Conservation (phyloP, 2,113 vertebrate species). For the Crotalus helleri region DNA sequence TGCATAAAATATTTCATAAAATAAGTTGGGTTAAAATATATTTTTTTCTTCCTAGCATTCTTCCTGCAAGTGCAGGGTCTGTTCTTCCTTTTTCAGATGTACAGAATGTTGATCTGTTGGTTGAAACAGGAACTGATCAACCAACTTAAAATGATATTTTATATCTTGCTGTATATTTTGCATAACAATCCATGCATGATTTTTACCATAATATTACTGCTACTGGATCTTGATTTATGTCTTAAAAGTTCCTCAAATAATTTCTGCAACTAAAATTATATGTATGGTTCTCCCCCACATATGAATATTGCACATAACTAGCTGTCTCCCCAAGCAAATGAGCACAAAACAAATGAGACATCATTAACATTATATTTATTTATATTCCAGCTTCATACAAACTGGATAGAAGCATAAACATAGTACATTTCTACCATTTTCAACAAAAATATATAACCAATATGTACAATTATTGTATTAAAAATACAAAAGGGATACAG, state of each 20-base stretch:
- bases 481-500: conserved; percentile 99
- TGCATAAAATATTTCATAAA: neutral
- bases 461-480: conserved; percentile 99
- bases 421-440: conserved; percentile 99
- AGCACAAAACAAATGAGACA: conserved; percentile 61
- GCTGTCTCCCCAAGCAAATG: conserved; percentile 43
- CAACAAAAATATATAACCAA: conserved; percentile 99
- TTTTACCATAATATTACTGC: neutral
- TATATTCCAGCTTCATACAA: conserved; percentile 97
- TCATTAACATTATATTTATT: conserved; percentile 89
- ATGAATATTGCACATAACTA: conserved; percentile 42
- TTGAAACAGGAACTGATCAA: neutral
- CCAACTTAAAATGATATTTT: neutral
- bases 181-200: neutral
- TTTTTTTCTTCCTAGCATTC: neutral
- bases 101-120: neutral
- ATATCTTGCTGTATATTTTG: neutral
- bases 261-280: conserved; percentile 8
- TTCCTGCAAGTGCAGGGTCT: neutral
- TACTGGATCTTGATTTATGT: neutral
- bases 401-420: conserved; percentile 99
- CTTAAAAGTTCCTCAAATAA: neutral
- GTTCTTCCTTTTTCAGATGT: neutral
- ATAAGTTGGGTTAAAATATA: neutral
- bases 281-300: neutral